These are phyloP conservation scores for Procambarus clarkii DNA, from an alignment of 1,140 invertebrate species.

Conservation along the genomic window DNA sequence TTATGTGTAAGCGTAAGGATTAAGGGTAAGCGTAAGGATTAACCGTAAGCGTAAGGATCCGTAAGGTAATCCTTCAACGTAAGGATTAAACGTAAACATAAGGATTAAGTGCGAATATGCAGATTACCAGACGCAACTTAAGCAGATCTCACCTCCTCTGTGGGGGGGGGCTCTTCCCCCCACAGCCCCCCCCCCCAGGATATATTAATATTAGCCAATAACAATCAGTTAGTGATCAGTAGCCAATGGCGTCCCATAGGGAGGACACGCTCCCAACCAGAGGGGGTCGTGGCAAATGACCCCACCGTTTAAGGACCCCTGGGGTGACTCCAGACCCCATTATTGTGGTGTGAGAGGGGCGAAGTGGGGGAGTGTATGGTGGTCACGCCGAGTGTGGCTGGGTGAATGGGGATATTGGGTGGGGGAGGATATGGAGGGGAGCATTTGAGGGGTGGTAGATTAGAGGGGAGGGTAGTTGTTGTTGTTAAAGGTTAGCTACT, in stretches of 20 bases:
- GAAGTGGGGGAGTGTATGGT: not conserved
- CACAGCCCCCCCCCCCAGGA: not conserved
- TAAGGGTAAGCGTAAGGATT: too few relatives aligned
- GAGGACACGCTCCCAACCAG: not conserved
- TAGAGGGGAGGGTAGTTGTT: not conserved
- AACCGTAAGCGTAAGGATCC: too few relatives aligned
- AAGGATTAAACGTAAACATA: too few relatives aligned
- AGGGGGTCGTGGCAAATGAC: not conserved
- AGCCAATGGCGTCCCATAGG: not conserved
- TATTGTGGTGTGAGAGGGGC: not conserved
- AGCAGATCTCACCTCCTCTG: too few relatives aligned
- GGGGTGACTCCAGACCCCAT: not conserved
- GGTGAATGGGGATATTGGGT: not conserved
- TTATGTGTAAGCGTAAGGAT: too few relatives aligned
- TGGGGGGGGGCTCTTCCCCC: too few relatives aligned
- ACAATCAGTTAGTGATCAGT: constrained; percentile 27
- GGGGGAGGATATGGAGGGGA: not conserved
- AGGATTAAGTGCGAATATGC: too few relatives aligned
- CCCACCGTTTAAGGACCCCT: not conserved
- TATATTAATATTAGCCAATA: constrained; percentile 34
- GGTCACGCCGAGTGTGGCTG: too few relatives aligned
- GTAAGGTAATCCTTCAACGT: too few relatives aligned
- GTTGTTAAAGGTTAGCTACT: too few relatives aligned
- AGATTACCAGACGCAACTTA: too few relatives aligned
- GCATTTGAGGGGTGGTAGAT: too few relatives aligned